phyloP scores from a whole-genome alignment of 2,797 vertebrate species.

The Trematomus bernacchii region DNA sequence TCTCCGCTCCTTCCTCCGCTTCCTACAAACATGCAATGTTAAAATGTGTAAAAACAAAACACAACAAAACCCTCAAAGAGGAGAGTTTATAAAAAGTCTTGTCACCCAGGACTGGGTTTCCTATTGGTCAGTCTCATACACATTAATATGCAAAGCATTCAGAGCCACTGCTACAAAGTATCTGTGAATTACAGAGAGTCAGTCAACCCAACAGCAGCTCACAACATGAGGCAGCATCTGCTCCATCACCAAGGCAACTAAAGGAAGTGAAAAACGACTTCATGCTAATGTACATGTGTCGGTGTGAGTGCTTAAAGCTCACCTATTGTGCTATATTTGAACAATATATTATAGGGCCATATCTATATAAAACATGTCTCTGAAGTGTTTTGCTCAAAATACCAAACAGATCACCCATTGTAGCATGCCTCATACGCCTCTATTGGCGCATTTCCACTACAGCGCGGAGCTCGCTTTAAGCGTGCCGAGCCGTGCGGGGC shows the following conservation, averaged over 20 bases:
- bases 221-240: conserved; percentile 5
- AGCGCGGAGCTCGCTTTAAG: too few species aligned
- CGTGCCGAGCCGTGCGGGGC: too few species aligned
- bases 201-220: background rate
- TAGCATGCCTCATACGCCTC: too few species aligned
- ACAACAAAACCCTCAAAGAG: background rate
- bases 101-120: background rate
- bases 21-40: conserved; percentile 66
- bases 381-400: too few species aligned
- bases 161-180: background rate
- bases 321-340: too few species aligned
- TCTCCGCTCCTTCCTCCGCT: conserved; percentile 76
- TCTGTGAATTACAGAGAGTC: conserved; percentile 7
- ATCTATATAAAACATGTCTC: too few species aligned
- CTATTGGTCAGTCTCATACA: background rate
- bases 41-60: background rate
- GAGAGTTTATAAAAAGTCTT: background rate
- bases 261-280: conserved; percentile 12
- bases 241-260: conserved; percentile 38
- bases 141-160: conserved; percentile 4
- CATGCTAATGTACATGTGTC: conserved; percentile 8
- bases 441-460: too few species aligned
- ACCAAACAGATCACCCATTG: too few species aligned
- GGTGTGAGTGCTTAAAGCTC: too few species aligned
- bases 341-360: too few species aligned